phyloP scores from a whole-genome alignment of 2,113 vertebrate genomes.

The Crocuta crocuta region DNA sequence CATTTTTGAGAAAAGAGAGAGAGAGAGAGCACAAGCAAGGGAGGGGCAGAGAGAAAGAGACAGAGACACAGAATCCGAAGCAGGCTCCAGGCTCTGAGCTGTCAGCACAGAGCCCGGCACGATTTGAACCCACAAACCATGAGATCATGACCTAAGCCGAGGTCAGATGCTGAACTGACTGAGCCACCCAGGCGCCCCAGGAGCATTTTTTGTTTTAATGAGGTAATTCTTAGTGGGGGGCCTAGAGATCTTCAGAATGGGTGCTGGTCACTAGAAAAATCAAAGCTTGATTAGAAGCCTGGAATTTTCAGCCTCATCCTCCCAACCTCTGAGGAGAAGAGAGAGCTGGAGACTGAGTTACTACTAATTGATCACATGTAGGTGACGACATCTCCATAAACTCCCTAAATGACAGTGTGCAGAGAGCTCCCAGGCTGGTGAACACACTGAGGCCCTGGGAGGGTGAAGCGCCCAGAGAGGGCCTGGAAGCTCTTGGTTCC shows the following conservation, averaged over 20 bases:
- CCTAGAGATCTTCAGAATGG: neutral
- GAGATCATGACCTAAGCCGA: no score
- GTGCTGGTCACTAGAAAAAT: neutral
- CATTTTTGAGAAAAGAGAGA: no score
- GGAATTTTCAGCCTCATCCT: neutral
- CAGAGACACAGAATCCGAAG: no score
- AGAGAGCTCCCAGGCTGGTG: neutral
- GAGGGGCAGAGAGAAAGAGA: no score
- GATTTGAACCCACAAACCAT: no score
- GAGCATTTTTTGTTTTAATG: neutral
- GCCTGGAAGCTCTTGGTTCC: neutral
- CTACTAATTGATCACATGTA: neutral
- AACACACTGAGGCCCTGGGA: neutral
- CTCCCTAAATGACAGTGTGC: neutral
- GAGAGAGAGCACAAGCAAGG: no score
- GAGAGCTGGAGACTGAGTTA: neutral
- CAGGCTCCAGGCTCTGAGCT: no score
- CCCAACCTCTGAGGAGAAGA: neutral
- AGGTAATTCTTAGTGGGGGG: neutral
- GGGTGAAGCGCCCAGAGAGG: neutral
- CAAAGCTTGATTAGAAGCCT: neutral
- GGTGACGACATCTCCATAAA: neutral
- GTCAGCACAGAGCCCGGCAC: no score
- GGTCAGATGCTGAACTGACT: no score
- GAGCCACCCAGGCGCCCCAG: no score